Percentiles rank a stretch among this genome's conserved stretches.
Evolutionary conservation across 2,113 vertebrate genomes (phyloP).

Genomic region (Oryzias curvinotus): DNA sequence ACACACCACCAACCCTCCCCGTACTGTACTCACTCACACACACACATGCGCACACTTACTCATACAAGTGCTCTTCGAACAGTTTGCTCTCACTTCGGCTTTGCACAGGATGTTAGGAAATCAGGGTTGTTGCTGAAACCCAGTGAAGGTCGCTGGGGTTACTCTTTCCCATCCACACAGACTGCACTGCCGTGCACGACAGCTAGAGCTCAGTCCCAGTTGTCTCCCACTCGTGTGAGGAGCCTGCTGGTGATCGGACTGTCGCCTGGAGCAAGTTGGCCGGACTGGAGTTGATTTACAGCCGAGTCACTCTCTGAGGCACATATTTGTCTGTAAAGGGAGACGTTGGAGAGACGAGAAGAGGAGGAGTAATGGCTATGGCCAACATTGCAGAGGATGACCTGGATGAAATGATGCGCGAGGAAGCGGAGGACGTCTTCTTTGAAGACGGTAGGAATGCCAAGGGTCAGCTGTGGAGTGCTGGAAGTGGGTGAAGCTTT

Average conservation of each 20-base stretch:
- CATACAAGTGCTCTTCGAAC: conserved; percentile 60
- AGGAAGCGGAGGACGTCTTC: conserved; percentile 79
- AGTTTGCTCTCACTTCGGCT: conserved; percentile 63
- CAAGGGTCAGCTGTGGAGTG: conserved; percentile 26
- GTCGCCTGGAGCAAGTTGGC: conserved; percentile 54
- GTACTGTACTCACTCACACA: conserved; percentile 8
- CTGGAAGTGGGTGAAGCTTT: conserved; percentile 22
- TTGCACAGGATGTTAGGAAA: conserved; percentile 80
- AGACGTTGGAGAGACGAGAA: conserved; percentile 14
- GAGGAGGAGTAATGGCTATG: conserved; percentile 62
- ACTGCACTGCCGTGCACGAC: conserved; percentile 20
- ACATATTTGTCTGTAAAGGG: conserved; percentile 22
- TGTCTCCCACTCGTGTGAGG: conserved; percentile 41
- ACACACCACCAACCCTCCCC: conserved; percentile 49
- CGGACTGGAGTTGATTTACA: conserved; percentile 50
- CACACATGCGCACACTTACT: conserved; percentile 56
- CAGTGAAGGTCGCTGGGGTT: conserved; percentile 58
- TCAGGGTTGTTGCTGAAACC: conserved; percentile 69
- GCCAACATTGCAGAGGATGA: conserved; percentile 65
- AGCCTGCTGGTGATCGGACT: conserved; percentile 46
- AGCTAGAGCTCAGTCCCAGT: conserved; percentile 38
- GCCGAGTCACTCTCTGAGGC: conserved; percentile 33
- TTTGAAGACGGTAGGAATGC: conserved; percentile 70
- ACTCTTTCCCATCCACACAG: conserved; percentile 44
- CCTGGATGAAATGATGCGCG: conserved; percentile 68